Base-by-base conservation (phyloP, 2,113 vertebrate species). In the Neodontobutis hainanensis region DNA sequence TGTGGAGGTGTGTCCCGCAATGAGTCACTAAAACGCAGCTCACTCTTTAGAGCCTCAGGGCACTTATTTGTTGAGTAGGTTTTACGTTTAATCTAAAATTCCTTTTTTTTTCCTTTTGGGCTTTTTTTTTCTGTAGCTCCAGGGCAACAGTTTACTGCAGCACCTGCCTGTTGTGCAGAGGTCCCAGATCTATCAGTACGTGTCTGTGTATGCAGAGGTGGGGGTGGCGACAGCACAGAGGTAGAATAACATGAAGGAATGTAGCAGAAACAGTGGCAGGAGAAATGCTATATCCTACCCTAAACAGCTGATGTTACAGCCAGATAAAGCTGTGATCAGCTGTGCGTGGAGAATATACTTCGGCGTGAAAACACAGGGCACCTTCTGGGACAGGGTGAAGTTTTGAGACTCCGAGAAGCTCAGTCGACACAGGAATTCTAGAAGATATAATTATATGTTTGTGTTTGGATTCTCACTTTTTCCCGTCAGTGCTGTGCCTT, bases 61-160 rank as follows among this genome's bases (percentile, higher is more conserved):
- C 89, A 93, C 91, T 91, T 92, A 91, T 95, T 95, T 94, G 93
- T 92, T 88, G 89, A 90, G 84, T 88, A 67, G 81, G 79, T 71
- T 90, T 93, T 87, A 87, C 82, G 84, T 90, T 92, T 85, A 88
- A 95, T 95, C 88, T 92, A 87, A 95, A 95, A 96, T 94, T 92
- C 89, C 85, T 94, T 92, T 78, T 92, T 76, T 91, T 90, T n/a
- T n/a, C n/a, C 87, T 75, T 83, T 65, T 68, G 49, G 61, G 53
- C 81, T 75, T 89, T 75, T 58, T 65, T 86, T 82, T 86, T 76
- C 62, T 67, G 51, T 90, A 81, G 87, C 92, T 87, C 60, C 78
- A 84, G 91, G 92, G 91, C 87, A 87, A 83, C 82, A 86, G 71
- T 88, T 91, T 88, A 87, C 73, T 11, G 42, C 80, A 90, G 87